Percentiles rank a stretch among this genome's conserved stretches.
phyloP scores from a whole-genome alignment of 2,888 invertebrate species.

The Trachelus stipa region DNA sequence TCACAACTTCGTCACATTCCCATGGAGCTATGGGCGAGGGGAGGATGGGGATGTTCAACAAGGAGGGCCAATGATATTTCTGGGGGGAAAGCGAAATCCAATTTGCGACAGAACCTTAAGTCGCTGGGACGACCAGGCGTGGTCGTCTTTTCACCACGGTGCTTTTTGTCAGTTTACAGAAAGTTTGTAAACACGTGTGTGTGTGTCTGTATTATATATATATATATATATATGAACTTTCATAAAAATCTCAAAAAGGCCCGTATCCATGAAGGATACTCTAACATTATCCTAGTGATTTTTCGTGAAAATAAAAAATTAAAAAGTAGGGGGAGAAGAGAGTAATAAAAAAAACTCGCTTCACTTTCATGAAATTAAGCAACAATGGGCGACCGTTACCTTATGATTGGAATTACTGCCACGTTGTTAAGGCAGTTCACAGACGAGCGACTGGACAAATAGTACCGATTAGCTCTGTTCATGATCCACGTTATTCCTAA shows the following conservation, averaged over 20 bases:
- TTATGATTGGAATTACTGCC: not conserved
- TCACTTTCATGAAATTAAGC: constrained; percentile 6
- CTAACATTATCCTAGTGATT: not conserved
- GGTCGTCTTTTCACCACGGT: not conserved
- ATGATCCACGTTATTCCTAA: not conserved
- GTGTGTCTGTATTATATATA: too few species aligned
- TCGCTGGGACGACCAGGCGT: not conserved
- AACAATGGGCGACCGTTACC: not conserved
- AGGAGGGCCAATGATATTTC: not conserved
- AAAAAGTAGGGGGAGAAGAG: not conserved
- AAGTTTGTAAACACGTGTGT: not conserved
- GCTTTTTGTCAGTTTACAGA: not conserved
- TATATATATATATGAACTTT: not conserved
- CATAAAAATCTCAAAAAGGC: not conserved
- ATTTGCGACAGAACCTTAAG: not conserved
- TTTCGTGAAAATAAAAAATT: not conserved
- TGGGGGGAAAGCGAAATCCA: not conserved
- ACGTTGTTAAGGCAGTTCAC: not conserved
- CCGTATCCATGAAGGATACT: not conserved
- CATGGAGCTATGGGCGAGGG: not conserved
- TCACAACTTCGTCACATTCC: constrained; percentile 25
- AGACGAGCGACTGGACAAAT: not conserved
- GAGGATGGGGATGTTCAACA: not conserved
- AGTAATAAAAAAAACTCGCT: not conserved
- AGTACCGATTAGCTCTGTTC: not conserved